A percentile compares a stretch with the other conserved stretches of the same genome.
Evolutionary conservation across 2,797 vertebrate genomes (phyloP).

Genomic region (Sebastes taczanowskii): DNA sequence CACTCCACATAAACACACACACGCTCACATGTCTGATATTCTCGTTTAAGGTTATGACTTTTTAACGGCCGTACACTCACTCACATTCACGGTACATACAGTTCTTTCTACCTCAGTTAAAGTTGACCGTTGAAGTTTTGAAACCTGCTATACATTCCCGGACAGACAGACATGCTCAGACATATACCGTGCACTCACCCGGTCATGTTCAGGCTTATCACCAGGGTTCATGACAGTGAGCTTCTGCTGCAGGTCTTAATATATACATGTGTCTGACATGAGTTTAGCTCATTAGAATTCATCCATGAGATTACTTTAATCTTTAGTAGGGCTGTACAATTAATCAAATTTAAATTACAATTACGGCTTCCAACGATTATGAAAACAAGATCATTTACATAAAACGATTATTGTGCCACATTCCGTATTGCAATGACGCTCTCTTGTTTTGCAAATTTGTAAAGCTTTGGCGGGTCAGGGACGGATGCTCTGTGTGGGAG

Average conservation of each 20-base stretch:
- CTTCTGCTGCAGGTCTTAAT: conserved; percentile 20
- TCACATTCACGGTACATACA: conserved; percentile 9
- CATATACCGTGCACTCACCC: conserved; percentile 19
- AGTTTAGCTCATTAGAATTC: conserved; percentile 15
- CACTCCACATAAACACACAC: conserved; percentile 6
- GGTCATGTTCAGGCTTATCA: conserved; percentile 65
- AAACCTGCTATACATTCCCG: conserved; percentile 45
- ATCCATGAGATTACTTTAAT: conserved; percentile 17
- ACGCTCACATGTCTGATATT: conserved; percentile 8
- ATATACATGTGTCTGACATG: conserved; percentile 24
- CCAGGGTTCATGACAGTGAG: conserved; percentile 25
- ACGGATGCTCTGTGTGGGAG: background rate
- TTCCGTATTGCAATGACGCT: background rate
- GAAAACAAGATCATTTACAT: background rate
- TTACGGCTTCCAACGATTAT: background rate
- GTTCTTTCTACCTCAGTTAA: conserved; percentile 16
- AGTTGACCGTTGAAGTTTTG: conserved; percentile 2
- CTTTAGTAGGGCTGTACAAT: background rate
- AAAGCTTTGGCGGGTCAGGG: background rate
- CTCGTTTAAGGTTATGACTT: conserved; percentile 32
- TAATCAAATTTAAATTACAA: background rate
- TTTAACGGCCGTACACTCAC: background rate
- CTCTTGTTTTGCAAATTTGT: background rate
- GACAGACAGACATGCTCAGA: conserved; percentile 52
- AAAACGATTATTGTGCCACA: background rate